Evolutionary conservation across 2,797 vertebrate genomes (phyloP), one percentile per base, ranked within the genome.

Genomic region (Channa striata): DNA sequence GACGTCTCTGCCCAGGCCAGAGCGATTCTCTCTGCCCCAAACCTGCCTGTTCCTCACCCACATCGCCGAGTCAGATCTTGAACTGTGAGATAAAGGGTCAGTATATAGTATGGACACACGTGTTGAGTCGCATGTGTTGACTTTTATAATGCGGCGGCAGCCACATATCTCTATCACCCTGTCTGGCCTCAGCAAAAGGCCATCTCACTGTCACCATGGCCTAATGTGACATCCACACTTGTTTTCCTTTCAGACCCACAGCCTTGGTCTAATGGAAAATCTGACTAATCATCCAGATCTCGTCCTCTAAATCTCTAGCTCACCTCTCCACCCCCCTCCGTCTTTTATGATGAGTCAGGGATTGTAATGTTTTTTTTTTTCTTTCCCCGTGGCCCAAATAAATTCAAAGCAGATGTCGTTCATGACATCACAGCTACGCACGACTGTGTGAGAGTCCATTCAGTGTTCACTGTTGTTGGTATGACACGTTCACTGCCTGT

Each of bases 61-160:
- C 77, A 91, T 97, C 66, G 95, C 94, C 0, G 95, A 97, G 85
- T 95, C 96, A 1, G 96, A 98, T 90, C 95, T 97, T 39, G 96
- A 97, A 53, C 94, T 93, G 80, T 96, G 94, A 94, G 94, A 95
- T 93, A 78, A 83, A 77, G 40, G 47, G 47, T 77, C 62, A 60
- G 66, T 64, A 62, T 44, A 69, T 63, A 49, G 39, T 21, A 49
- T 4, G 51, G 25, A 40, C 37, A 64, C 67, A 42, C 43, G 56
- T 47, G 47, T 8, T 46, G 40, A 64, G 52, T 6, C 58, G 30
- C 33, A 67, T 64, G 52, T 64, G 69, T 50, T 44, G 36, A 50
- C 59, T 79, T 78, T 59, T 51, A 46, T 62, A 47, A 59, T 52
- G 68, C 48, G 4, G 20, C 12, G 47, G 58, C 48, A 54, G 74